Evolutionary conservation across 2,113 vertebrate genomes (phyloP), one percentile per base, ranked within the genome.

Genomic region (Circaetus cinerascens): DNA sequence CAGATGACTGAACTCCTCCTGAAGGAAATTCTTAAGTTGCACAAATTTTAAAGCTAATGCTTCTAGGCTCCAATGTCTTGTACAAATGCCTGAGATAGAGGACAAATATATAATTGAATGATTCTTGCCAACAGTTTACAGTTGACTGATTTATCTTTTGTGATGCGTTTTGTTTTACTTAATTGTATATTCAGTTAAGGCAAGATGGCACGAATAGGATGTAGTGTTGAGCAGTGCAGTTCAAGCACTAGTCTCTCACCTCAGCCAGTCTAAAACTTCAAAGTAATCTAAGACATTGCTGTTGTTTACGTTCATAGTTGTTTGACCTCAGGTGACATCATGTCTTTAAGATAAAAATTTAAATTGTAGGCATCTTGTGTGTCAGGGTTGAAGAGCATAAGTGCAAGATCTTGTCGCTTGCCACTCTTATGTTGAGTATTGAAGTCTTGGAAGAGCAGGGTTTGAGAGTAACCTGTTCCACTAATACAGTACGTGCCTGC

Each of bases 1-100:
- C 92, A 80, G 27, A 75, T 94, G 94, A 80, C 73, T 67, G 82
- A 96, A 93, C 89, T 85, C 82, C 38, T 94, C 79, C 56, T 45
- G 73, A 81, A 88, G 93, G 95, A 94, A 96, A 96, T 85, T 66
- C 63, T 55, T 53, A 75, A 83, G 60, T 95, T 83, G 76, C 95
- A 81, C 91, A 88, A 16, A 72, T 67, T 53, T 53, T 88, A 71
- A 74, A 92, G 51, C 57, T 92, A 77, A 84, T 3, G 50, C 80
- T 94, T 89, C 46, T 68, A 67, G 56, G 62, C 68, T 95, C 72
- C 62, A 66, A 50, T 57, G 38, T 93, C 95, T 91, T 94, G 95
- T 95, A 41, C 59, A 87, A 95, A 91, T 82, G 88, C 56, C 75
- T 64, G 62, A 71, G 68, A 76, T 69, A 79, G 45, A 83, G 53